Percentiles rank a stretch among this genome's conserved stretches.
Evolutionary conservation across 2,888 invertebrate species (phyloP).

Genomic region (Erebia palarica): DNA sequence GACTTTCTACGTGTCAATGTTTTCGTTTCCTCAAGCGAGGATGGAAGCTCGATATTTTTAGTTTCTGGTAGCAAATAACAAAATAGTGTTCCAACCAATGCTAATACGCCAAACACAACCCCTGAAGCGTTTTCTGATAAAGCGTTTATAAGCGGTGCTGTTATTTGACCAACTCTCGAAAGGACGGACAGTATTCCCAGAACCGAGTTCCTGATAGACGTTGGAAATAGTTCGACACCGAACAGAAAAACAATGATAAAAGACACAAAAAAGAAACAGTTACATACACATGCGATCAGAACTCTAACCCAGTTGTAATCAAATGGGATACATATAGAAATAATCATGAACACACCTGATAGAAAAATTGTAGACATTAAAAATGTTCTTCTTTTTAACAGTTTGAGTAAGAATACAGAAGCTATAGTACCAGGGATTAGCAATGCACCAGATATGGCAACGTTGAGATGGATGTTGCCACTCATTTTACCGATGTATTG

Average conservation of each 20-base stretch:
- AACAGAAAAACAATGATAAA: slow-evolving; percentile 93
- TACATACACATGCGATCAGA: slow-evolving; percentile 85
- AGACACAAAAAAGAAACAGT: slow-evolving; percentile 89
- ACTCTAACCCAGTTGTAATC: slow-evolving; percentile 72
- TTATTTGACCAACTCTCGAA: slow-evolving; percentile 90
- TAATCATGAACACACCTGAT: slow-evolving; percentile 62
- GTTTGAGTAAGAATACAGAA: slow-evolving; percentile 81
- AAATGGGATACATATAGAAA: slow-evolving; percentile 53
- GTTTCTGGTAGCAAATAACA: slow-evolving; percentile 86
- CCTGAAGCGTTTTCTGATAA: slow-evolving; percentile 62
- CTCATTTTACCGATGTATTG: slow-evolving; percentile 89
- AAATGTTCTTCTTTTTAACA: slow-evolving; percentile 83
- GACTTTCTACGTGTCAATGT: slow-evolving; percentile 41
- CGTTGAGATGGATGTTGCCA: slow-evolving; percentile 90
- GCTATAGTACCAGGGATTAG: slow-evolving; percentile 84
- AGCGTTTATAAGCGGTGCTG: slow-evolving; percentile 88
- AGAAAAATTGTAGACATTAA: slow-evolving; percentile 79
- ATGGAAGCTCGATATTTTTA: slow-evolving; percentile 60
- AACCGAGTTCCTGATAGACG: slow-evolving; percentile 91
- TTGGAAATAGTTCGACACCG: slow-evolving; percentile 93
- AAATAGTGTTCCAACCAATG: slow-evolving; percentile 84
- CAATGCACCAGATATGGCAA: slow-evolving; percentile 86
- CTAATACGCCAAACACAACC: slow-evolving; percentile 84
- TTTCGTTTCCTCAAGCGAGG: slow-evolving; percentile 59
- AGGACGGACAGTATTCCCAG: slow-evolving; percentile 91